Evolutionary conservation across 2,797 vertebrate genomes (phyloP), one percentile per base, ranked within the genome.

Genomic region (Cynopterus sphinx): DNA sequence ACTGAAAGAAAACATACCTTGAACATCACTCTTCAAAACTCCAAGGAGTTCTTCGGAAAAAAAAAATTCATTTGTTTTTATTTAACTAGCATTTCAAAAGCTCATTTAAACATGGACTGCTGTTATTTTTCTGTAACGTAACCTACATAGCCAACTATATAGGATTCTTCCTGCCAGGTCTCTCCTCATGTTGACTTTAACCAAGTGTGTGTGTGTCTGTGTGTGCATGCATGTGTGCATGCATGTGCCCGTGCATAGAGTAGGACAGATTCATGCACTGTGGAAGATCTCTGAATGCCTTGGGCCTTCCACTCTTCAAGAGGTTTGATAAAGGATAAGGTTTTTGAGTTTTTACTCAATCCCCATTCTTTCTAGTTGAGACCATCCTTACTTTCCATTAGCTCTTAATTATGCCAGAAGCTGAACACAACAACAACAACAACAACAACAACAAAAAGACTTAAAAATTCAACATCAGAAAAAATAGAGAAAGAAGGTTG

Each of bases 21-120:
- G 39, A 92, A 92, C 90, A 87, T 63, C 53, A 86, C 7, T 93
- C 24, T 67, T 94, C 41, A 51, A 70, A 94, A 28, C 73, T 92
- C 89, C 13, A 31, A 59, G 39, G 81, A 78, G 9, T 63, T 94
- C 46, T 87, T 94, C 24, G 21, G 51, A 82, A 87, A 82, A 93
- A 82, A 93, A 22, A 86, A 86, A 88, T 53, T 33, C 46, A 83
- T 68, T 84, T 19, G 26, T 74, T 43, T 90, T 86, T 96, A 33
- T 87, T 95, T 94, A 95, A 94, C 15, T 31, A 91, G 36, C 28
- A 78, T 83, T 95, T 71, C 9, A 39, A 19, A 95, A 92, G 95
- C 28, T 84, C 96, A 51, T 92, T 94, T 95, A 90, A 92, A 95
- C 77, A 88, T 22, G 21, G 53, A 39, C 55, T 59, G 55, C n/a